A percentile compares a stretch with the other conserved stretches of the same genome.
phyloP scores from a whole-genome alignment of 1,140 invertebrate species.

The Phocides pigmalion region DNA sequence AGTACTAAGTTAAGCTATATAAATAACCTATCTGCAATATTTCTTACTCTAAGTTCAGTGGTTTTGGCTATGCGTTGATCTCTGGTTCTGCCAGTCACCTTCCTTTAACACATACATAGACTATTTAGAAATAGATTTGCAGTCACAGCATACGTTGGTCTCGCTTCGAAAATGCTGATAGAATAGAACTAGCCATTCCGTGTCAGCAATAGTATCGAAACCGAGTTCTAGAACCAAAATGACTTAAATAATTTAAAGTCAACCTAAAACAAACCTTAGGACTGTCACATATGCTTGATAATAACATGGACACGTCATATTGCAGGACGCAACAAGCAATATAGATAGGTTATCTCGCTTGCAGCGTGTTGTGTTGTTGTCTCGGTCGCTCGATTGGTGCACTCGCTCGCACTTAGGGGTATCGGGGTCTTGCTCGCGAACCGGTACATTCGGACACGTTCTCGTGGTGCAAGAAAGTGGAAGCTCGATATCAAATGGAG shows the following conservation, averaged over 20 bases:
- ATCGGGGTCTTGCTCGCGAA: conserved; percentile 41
- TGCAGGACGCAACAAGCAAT: conserved; percentile 55
- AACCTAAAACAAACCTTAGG: conserved; percentile 34
- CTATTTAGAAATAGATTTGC: no score
- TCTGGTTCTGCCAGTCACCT: no score
- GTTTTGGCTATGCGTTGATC: no score
- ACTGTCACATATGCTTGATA: conserved; percentile 18
- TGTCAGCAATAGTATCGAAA: conserved; percentile 55
- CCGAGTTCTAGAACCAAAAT: conserved; percentile 27
- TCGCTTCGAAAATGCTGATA: conserved; percentile 56
- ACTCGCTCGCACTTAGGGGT: conserved; percentile 46
- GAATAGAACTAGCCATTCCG: conserved; percentile 58
- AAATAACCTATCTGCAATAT: no score
- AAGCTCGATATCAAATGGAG: conserved; percentile 35
- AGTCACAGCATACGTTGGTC: conserved; percentile 38
- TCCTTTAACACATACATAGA: background rate
- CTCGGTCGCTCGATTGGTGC: conserved; percentile 41
- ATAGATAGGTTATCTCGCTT: conserved; percentile 52
- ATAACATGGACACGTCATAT: conserved; percentile 23
- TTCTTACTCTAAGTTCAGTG: no score
- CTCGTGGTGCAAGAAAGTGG: conserved; percentile 38
- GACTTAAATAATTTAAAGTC: conserved; percentile 32
- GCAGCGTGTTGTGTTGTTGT: conserved; percentile 56
- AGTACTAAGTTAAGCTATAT: no score
- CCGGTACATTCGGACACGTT: conserved; percentile 47